Evolutionary conservation across 2,113 vertebrate genomes (phyloP).

Genomic region (Pelmatolapia mariae): DNA sequence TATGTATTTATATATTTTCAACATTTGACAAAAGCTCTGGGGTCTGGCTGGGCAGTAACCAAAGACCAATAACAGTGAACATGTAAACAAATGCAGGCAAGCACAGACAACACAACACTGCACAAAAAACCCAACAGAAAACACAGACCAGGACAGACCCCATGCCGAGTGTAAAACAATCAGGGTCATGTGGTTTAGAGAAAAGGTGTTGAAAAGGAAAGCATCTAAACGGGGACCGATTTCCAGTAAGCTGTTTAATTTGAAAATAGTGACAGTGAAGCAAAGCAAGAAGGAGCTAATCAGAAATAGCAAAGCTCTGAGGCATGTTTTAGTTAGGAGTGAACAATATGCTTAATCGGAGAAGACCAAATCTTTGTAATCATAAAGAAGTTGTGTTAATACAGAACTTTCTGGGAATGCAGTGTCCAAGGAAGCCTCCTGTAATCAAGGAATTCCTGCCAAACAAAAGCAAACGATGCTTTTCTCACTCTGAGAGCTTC

Average conservation of each 20-base stretch:
- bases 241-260: neutral
- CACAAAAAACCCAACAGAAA: neutral
- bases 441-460: constrained; percentile 38
- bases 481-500: constrained; percentile 3
- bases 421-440: constrained; percentile 73
- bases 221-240: neutral
- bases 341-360: neutral
- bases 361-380: neutral
- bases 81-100: neutral
- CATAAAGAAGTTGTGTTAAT: constrained; percentile 64
- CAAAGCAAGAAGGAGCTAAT: neutral
- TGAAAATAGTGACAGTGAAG: neutral
- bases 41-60: neutral
- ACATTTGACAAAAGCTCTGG: neutral
- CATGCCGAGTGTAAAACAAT: neutral
- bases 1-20: neutral
- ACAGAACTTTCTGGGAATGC: constrained; percentile 37
- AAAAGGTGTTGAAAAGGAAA: neutral
- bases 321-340: neutral
- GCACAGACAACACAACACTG: neutral
- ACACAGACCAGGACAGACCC: neutral
- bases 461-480: constrained; percentile 20
- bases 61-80: neutral
- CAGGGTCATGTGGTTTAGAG: neutral
- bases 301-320: neutral